A percentile compares a stretch with the other conserved stretches of the same genome.
These are phyloP conservation scores for Sphaeramia orbicularis DNA, from an alignment of 2,797 vertebrate species.

Conservation along the genomic window DNA sequence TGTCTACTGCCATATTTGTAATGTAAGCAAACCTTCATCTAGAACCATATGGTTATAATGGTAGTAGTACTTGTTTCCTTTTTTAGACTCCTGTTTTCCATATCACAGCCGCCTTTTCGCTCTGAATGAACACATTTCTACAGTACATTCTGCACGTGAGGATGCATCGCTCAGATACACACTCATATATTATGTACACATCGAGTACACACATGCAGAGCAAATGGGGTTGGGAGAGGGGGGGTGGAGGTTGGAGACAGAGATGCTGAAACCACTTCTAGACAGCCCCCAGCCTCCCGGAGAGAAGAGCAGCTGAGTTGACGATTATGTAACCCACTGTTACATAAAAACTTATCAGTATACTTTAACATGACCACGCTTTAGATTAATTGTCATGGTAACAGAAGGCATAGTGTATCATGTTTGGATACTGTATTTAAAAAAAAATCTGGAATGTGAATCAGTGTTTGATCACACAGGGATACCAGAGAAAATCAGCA, in stretches of 20 bases:
- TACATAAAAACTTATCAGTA: constrained; percentile 74
- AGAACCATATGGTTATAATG: too few relatives aligned
- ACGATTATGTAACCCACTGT: constrained; percentile 73
- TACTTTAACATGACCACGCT: constrained; percentile 50
- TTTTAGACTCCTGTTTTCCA: neutral
- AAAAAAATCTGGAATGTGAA: neutral
- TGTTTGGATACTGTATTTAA: constrained; percentile 36
- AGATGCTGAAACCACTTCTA: constrained; percentile 64
- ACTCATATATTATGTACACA: constrained; percentile 15
- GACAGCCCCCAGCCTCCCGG: constrained; percentile 66
- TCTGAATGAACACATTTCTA: constrained; percentile 15
- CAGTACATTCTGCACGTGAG: constrained; percentile 22
- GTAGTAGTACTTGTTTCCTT: too few relatives aligned
- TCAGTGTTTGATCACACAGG: neutral
- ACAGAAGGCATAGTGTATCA: constrained; percentile 9
- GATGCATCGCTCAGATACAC: constrained; percentile 8
- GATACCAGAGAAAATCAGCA: too few relatives aligned
- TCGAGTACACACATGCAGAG: constrained; percentile 26
- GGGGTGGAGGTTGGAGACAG: constrained; percentile 44
- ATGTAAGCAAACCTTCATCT: too few relatives aligned
- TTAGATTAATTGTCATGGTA: constrained; percentile 34
- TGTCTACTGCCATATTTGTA: too few relatives aligned
- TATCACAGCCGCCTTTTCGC: neutral
- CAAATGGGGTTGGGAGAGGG: constrained; percentile 26
- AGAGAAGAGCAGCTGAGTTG: constrained; percentile 58